Evolutionary conservation across 2,113 vertebrate species (phyloP).

Genomic region (Gymnobelideus leadbeateri): DNA sequence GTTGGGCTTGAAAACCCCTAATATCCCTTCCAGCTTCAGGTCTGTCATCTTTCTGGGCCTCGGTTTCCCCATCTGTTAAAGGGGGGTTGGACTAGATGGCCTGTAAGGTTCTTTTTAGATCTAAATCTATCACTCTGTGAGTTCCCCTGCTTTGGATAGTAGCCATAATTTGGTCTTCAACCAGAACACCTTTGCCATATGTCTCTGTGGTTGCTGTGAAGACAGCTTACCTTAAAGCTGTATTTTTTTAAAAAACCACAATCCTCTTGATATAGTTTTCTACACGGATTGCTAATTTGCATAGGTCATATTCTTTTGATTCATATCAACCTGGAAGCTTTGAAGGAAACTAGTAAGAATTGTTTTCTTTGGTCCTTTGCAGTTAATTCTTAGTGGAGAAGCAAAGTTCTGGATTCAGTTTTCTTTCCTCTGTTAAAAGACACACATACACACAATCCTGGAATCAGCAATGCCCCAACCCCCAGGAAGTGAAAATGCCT

Average conservation of each 20-base stretch:
- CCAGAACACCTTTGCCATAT: background rate
- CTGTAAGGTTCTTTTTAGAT: background rate
- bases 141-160: background rate
- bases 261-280: background rate
- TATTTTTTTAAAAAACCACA: background rate
- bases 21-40: background rate
- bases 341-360: slow-evolving; percentile 29
- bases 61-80: background rate
- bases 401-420: background rate
- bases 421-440: background rate
- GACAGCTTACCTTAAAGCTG: background rate
- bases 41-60: background rate
- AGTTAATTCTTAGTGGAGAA: slow-evolving; percentile 21
- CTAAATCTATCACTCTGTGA: background rate
- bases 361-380: slow-evolving; percentile 10
- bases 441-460: background rate
- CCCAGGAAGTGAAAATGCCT: background rate
- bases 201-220: background rate
- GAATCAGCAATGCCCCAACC: background rate
- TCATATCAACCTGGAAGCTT: background rate
- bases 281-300: background rate
- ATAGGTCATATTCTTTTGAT: background rate
- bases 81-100: too few relatives aligned
- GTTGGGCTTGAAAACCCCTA: background rate
- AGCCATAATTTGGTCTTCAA: background rate